Base-by-base conservation (phyloP, 2,888 invertebrate genomes). In the Mesodorylaimus sp. region DNA sequence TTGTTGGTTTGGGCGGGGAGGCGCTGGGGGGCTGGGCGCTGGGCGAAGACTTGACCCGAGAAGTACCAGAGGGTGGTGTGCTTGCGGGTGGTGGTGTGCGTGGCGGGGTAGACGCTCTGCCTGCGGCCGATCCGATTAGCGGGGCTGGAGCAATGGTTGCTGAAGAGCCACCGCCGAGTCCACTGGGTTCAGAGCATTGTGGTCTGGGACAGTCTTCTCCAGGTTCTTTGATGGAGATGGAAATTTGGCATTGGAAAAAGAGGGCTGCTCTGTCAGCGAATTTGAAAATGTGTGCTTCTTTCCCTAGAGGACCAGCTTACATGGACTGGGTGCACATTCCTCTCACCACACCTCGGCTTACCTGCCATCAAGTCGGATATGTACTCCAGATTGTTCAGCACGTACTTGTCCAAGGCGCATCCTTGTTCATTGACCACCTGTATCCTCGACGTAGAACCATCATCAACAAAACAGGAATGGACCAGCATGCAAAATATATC, bases 231-330 rank as follows among this genome's bases (percentile, higher is more conserved):
- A 61, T 56, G 26, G 59, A 58, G 47, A 61, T 59, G 26, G 58
- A 53, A 48, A 61, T 59, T 53, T 61, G 61, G 56, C 61, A 61
- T 52, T 61, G 61, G 53, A 60, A 61, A 56, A 61, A 60, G 43
- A 61, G 57, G 48, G 57, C 56, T 23, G 60, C 57, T 23, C 63
- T 54, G 48, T 61, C 61, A 32, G 61, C 61, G 54, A 59, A 61
- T 52, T 61, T 61, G 58, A 59, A 61, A 27, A 61, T 60, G 54
- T 61, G 61, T 42, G 61, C 61, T 49, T 61, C 61, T 54, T 58
- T 54, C 26, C 37, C 23, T n/a, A n/a, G n/a, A n/a, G n/a, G n/a
- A n/a, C n/a, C n/a, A n/a, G n/a, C n/a, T n/a, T n/a, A n/a, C n/a
- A n/a, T n/a, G n/a, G n/a, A n/a, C n/a, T n/a, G n/a, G n/a, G n/a